Evolutionary conservation across 2,113 vertebrate genomes (phyloP).

Genomic region (Chlorodrepanis virens): DNA sequence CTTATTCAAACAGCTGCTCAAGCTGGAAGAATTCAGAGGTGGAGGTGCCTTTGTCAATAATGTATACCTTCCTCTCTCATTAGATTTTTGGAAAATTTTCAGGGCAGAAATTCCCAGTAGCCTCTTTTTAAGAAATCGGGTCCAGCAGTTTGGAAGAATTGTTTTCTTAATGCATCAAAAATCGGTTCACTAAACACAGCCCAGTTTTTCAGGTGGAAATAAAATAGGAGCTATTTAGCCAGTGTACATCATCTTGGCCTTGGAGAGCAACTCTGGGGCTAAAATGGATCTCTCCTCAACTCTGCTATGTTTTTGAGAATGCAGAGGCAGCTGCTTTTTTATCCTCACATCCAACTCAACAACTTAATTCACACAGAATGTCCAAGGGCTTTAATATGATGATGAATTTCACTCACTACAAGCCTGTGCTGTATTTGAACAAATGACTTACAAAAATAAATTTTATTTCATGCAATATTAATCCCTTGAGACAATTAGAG

Average conservation of each 20-base stretch:
- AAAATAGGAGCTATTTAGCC: background rate
- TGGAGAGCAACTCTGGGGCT: background rate
- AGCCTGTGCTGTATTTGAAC: background rate
- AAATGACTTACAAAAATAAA: background rate
- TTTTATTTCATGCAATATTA: slow-evolving; percentile 46
- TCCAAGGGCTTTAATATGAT: background rate
- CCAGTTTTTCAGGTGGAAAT: background rate
- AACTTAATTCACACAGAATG: background rate
- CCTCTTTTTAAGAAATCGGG: background rate
- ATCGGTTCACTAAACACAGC: background rate
- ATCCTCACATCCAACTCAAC: background rate
- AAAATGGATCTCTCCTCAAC: background rate
- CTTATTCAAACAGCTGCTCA: background rate
- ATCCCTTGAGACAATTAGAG: slow-evolving; percentile 41
- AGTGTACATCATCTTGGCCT: background rate
- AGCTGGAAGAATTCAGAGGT: background rate
- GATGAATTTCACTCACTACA: background rate
- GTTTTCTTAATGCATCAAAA: background rate
- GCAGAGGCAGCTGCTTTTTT: background rate
- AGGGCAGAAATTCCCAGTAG: background rate
- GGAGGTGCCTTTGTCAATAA: background rate
- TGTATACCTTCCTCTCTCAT: background rate
- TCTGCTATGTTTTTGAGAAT: background rate
- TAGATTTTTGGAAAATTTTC: background rate
- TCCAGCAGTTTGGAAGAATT: background rate